Percentiles rank a stretch among this genome's conserved stretches.
These are phyloP conservation scores for Crenuchus spilurus DNA, from an alignment of 2,797 vertebrate species.

Conservation along the genomic window DNA sequence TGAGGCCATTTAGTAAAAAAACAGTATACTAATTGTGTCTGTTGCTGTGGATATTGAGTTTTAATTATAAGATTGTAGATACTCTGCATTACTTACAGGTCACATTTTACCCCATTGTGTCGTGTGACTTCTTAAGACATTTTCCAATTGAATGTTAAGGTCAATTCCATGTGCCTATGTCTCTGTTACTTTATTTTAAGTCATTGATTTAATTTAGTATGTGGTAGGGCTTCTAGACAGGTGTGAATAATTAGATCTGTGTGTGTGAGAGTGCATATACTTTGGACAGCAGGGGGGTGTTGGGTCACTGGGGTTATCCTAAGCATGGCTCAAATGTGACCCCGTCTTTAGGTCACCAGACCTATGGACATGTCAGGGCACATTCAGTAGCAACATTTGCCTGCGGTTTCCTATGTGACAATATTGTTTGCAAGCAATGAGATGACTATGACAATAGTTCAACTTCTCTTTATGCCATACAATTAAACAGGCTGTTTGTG, in stretches of 20 bases:
- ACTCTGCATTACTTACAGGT: too few species aligned
- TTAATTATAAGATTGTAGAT: background rate
- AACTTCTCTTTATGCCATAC: too few species aligned
- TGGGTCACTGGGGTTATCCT: conserved; percentile 36
- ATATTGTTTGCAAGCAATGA: background rate
- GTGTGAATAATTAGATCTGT: conserved; percentile 43
- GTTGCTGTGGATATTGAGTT: too few species aligned
- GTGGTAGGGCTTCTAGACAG: conserved; percentile 40
- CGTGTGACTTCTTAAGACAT: background rate
- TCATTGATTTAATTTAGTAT: conserved; percentile 31
- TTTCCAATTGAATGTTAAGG: conserved; percentile 10
- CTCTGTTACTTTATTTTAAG: conserved; percentile 8
- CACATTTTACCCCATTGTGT: too few species aligned
- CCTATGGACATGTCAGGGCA: background rate
- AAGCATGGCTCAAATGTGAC: conserved; percentile 27
- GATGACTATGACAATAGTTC: too few species aligned
- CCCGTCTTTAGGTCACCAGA: conserved; percentile 21
- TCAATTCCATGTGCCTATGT: conserved; percentile 8
- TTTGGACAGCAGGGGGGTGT: conserved; percentile 35
- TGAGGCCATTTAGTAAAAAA: background rate
- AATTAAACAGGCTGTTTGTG: too few species aligned
- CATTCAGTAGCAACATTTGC: background rate
- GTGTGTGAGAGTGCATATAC: conserved; percentile 29
- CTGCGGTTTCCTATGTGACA: background rate
- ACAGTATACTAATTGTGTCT: background rate